These are phyloP conservation scores for Tetragonisca angustula DNA, from an alignment of 2,888 invertebrate species.

Conservation along the genomic window DNA sequence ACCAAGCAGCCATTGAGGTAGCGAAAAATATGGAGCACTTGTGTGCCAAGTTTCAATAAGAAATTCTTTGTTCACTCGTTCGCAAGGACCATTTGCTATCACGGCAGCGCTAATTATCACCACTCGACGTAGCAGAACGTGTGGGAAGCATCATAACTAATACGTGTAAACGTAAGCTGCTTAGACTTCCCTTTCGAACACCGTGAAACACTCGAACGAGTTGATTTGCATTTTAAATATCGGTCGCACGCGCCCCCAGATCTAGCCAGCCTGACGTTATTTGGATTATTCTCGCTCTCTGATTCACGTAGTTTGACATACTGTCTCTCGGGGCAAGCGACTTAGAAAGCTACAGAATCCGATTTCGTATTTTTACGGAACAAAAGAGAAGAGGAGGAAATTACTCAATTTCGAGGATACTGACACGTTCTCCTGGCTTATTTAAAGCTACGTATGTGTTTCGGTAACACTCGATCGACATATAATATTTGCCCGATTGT, in stretches of 20 bases:
- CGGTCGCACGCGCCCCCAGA: slow-evolving; percentile 35
- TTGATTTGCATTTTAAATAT: slow-evolving; percentile 55
- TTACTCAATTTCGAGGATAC: neutral
- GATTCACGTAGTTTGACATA: slow-evolving; percentile 32
- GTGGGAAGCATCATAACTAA: slow-evolving; percentile 51
- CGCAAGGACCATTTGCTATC: slow-evolving; percentile 11
- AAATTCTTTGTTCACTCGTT: slow-evolving; percentile 39
- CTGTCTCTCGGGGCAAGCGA: neutral
- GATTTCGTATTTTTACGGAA: neutral
- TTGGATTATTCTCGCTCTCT: slow-evolving; percentile 28
- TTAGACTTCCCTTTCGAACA: slow-evolving; percentile 38
- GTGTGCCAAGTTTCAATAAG: slow-evolving; percentile 12
- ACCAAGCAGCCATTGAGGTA: neutral
- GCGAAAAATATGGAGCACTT: neutral
- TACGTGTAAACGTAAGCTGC: slow-evolving; percentile 36
- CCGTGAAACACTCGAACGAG: slow-evolving; percentile 41
- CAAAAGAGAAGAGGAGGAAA: neutral
- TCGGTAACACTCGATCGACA: no score
- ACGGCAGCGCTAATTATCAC: slow-evolving; percentile 38
- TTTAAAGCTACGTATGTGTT: no score
- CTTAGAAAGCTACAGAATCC: slow-evolving; percentile 30
- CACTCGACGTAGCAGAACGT: slow-evolving; percentile 38
- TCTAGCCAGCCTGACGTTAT: slow-evolving; percentile 25
- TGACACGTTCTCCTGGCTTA: neutral
- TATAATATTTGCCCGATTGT: no score